Evolutionary conservation across 2,113 vertebrate species (phyloP).

Genomic region (Phasianus colchicus): DNA sequence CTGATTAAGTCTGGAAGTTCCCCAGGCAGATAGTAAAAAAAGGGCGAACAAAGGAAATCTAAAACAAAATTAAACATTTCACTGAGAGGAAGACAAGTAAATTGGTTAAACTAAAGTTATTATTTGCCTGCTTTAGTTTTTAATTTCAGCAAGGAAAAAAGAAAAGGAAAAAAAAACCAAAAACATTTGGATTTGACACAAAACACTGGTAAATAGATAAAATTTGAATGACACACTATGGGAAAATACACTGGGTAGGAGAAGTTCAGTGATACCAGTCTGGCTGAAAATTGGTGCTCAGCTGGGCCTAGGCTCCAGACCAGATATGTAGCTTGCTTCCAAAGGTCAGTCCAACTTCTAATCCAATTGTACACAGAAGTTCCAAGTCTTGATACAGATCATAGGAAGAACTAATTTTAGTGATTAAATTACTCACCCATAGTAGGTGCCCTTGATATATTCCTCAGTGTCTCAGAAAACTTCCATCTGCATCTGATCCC

Average conservation of each 20-base stretch:
- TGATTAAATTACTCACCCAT: neutral
- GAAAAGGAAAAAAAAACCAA: neutral
- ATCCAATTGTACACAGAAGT: neutral
- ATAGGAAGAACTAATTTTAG: neutral
- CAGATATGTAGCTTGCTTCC: neutral
- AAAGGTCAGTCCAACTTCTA: neutral
- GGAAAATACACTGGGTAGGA: neutral
- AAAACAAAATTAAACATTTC: constrained; percentile 2
- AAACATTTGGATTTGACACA: neutral
- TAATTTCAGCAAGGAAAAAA: neutral
- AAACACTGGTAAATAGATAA: neutral
- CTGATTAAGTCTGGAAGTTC: neutral
- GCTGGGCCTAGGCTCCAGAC: neutral
- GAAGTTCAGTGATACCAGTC: neutral
- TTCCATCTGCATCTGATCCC: neutral
- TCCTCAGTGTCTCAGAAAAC: neutral
- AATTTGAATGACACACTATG: neutral
- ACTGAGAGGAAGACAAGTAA: neutral
- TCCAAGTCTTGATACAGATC: neutral
- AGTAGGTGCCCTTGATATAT: fast-evolving
- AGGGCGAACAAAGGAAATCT: neutral
- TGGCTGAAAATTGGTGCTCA: neutral
- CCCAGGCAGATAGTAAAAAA: neutral
- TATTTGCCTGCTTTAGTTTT: neutral
- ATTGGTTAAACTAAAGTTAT: neutral